A percentile compares a stretch with the other conserved stretches of the same genome.
phyloP scores from a whole-genome alignment of 2,113 vertebrate species.

The Sapajus apella region DNA sequence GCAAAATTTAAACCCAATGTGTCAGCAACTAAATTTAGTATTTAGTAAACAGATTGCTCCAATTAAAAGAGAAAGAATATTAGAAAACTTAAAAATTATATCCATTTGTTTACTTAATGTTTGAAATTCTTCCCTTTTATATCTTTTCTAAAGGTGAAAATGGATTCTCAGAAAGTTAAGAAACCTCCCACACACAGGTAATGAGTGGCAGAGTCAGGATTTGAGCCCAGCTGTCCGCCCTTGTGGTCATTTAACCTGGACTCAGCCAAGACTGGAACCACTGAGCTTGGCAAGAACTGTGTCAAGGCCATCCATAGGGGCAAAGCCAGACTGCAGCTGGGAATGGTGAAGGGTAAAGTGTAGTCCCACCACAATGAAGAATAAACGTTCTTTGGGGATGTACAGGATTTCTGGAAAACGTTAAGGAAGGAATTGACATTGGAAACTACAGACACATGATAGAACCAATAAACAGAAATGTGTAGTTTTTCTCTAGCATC shows the following conservation, averaged over 20 bases:
- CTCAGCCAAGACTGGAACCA: not conserved
- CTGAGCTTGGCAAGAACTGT: not conserved
- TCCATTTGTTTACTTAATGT: not conserved
- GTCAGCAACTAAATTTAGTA: not conserved
- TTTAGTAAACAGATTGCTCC: not conserved
- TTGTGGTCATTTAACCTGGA: not conserved
- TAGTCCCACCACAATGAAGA: not conserved
- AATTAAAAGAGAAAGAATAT: not conserved
- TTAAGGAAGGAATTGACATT: not conserved
- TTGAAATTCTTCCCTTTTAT: not conserved
- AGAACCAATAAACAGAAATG: not conserved
- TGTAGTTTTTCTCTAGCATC: not conserved
- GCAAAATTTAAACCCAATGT: not conserved
- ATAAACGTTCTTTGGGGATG: not conserved
- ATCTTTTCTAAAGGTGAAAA: not conserved
- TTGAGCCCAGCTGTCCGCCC: too few species aligned
- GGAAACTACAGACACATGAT: not conserved
- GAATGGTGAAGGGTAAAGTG: not conserved
- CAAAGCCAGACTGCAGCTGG: not conserved
- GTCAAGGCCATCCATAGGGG: accelerated
- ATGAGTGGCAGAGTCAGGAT: not conserved
- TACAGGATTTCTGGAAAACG: not conserved
- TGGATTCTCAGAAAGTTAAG: not conserved
- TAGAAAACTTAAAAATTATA: not conserved
- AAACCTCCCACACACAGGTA: not conserved